phyloP scores from a whole-genome alignment of 2,113 vertebrate species.

The Oncorhynchus keta region DNA sequence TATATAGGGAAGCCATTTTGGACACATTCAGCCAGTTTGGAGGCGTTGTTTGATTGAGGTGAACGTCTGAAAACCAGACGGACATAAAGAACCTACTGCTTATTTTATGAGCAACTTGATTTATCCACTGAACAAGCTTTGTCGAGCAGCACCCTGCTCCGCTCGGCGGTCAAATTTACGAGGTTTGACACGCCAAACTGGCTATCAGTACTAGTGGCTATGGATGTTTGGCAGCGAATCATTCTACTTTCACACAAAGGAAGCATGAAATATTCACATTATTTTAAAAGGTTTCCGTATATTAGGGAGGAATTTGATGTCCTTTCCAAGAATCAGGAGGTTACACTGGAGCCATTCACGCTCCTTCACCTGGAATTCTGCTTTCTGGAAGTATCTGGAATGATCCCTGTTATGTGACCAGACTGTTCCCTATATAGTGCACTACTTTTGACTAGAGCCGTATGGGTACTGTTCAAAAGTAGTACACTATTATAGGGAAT shows the following conservation, averaged over 20 bases:
- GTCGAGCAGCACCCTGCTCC: constrained; percentile 35
- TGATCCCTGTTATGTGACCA: constrained; percentile 12
- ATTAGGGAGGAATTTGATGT: constrained; percentile 42
- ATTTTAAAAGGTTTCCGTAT: constrained; percentile 63
- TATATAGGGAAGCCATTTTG: constrained; percentile 49
- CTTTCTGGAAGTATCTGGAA: constrained; percentile 32
- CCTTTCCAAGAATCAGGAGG: not conserved
- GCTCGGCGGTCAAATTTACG: constrained; percentile 51
- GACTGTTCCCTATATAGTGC: not conserved
- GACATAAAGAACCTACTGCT: constrained; percentile 61
- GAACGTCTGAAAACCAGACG: constrained; percentile 65
- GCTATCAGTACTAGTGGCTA: constrained; percentile 33
- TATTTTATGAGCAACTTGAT: constrained; percentile 66
- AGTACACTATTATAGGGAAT: too few relatives aligned
- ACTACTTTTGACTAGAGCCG: too few relatives aligned
- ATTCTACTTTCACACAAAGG: constrained; percentile 46
- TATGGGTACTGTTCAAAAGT: too few relatives aligned
- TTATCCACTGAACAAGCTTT: constrained; percentile 64
- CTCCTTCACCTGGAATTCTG: constrained; percentile 37
- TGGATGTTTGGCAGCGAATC: constrained; percentile 52
- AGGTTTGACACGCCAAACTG: constrained; percentile 47
- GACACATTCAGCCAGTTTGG: constrained; percentile 52
- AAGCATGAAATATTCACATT: constrained; percentile 65
- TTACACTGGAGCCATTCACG: too few relatives aligned
- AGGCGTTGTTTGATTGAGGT: constrained; percentile 56